Conservation (phyloP, 1,140 invertebrate species). For the Physella acuta region DNA sequence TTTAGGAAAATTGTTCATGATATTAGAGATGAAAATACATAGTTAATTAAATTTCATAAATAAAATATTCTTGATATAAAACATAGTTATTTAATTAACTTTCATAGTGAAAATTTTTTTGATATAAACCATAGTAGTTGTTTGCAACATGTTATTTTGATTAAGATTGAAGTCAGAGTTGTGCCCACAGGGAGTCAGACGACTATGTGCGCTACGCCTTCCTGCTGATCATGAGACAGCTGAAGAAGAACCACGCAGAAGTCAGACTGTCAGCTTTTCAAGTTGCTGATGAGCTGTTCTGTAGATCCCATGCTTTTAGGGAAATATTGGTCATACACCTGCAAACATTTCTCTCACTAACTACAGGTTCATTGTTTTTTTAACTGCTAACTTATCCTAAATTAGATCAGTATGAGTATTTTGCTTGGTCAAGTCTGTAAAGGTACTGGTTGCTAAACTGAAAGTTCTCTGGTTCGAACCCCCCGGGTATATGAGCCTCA, state of each 20-base stretch:
- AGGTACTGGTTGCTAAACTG: too few relatives aligned
- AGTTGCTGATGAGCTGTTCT: constrained; percentile 65
- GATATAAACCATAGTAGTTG: too few relatives aligned
- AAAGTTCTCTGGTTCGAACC: too few relatives aligned
- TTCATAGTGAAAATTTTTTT: too few relatives aligned
- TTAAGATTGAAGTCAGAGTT: too few relatives aligned
- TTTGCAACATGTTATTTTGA: too few relatives aligned
- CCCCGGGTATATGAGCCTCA: too few relatives aligned
- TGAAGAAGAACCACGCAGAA: constrained; percentile 65
- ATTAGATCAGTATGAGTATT: neutral
- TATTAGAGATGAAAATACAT: too few relatives aligned
- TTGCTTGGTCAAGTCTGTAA: neutral
- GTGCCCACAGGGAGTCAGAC: constrained; percentile 62
- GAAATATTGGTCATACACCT: constrained; percentile 63
- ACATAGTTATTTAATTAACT: too few relatives aligned
- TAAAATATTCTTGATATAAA: too few relatives aligned
- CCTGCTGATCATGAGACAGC: constrained; percentile 60
- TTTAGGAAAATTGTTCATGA: too few relatives aligned
- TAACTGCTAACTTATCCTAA: neutral
- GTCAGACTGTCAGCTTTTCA: constrained; percentile 64
- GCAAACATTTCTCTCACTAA: constrained; percentile 62
- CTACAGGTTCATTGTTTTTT: constrained; percentile 42
- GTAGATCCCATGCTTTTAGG: constrained; percentile 64
- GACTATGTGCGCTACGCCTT: constrained; percentile 61
- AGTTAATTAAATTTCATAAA: too few relatives aligned